Base-by-base conservation (phyloP, 1,140 invertebrate genomes). In the fruit fly (Drosophila melanogaster) region DNA sequence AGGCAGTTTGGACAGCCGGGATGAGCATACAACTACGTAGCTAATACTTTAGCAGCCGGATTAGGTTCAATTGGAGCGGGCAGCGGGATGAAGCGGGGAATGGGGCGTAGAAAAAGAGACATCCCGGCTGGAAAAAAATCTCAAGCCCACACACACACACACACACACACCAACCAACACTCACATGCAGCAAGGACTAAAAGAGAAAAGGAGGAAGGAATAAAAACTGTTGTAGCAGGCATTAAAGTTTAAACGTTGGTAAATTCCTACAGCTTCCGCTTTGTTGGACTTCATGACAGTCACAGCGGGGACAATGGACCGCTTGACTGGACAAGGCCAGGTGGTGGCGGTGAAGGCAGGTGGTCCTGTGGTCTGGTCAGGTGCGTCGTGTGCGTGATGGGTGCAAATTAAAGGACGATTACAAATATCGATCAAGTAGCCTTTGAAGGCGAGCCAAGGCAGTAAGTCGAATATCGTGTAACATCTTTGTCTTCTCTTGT, bases 171-270 rank as follows among this genome's bases (percentile, higher is more conserved):
- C 24, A 46, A 47, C 10, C 8, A 15, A 44, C n/a, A 30, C 22
- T 2, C 22, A 47, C 46, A 47, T 41, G 38, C 17, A 67, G 12
- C 24, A 33, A 69, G 12, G 66, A 49, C 46, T 54, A 15, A 60
- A 22, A 24, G 47, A 65, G 67, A 73, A 50, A 70, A 35, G 26
- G 35, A 64, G 57, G 14, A 55, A 30, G 61, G 56, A 66, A 59
- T 44, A 57, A 79, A 85, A 83, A 75, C 72, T 73, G 80, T 73
- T 89, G 85, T 89, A 84, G 60, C 79, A 65, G 79, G 85, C 77
- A 89, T 89, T 89, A 89, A 89, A 89, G 85, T 89, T 89, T 89
- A 89, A 89, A 77, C 84, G 84, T 84, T 89, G 85, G 64, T 84
- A 77, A 87, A 87, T 89, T 89, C 84, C 84, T 77, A 87, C 84